Base-by-base conservation (phyloP, 1,140 invertebrate species). In the Bicyclus anynana region DNA sequence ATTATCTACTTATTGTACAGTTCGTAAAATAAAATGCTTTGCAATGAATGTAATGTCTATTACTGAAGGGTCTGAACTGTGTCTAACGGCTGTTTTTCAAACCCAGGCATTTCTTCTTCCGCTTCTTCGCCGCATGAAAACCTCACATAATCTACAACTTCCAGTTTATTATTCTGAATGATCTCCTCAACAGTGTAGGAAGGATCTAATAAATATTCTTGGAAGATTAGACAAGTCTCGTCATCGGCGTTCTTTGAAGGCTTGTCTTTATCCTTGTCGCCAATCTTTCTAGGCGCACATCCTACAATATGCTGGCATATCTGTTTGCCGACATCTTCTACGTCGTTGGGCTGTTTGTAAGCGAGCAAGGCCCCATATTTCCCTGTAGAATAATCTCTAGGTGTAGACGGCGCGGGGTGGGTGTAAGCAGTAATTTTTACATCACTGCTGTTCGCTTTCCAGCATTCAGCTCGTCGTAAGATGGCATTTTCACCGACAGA, bases 251-350 rank as follows among this genome's bases (percentile, higher is more conserved):
- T 91, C 54, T 90, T 77, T 2, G 79, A 77, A 14, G 93, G 92
- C 69, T 92, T 83, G 67, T 95, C 93, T 47, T 89, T 86, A 44
- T 90, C 90, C 55, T 91, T 85, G 66, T 92, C 85, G 10, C 96
- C 96, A 64, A 98, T 91, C 84, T 93, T 94, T 18, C 65, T 79
- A 0, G 97, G 97, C 73, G 96, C 96, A 93, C 97, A 95, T 14
- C 96, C 96, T 37, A 98, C 95, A 69, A 98, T 93, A 76, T 99
- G 97, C 77, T 98, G 96, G 81, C 96, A 97, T 6, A 97, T 75
- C 74, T 95, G 92, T 56, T 91, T 90, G 14, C 93, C 93, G 6
- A 97, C 72, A 13, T 92, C 82, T 18, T 91, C 74, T 4, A 85
- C 59, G 14, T 89, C 69, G 44, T 87, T 77, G 2, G 77, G 50